Conservation (phyloP, 2,888 invertebrate genomes). For the Andrena haemorrhoa region DNA sequence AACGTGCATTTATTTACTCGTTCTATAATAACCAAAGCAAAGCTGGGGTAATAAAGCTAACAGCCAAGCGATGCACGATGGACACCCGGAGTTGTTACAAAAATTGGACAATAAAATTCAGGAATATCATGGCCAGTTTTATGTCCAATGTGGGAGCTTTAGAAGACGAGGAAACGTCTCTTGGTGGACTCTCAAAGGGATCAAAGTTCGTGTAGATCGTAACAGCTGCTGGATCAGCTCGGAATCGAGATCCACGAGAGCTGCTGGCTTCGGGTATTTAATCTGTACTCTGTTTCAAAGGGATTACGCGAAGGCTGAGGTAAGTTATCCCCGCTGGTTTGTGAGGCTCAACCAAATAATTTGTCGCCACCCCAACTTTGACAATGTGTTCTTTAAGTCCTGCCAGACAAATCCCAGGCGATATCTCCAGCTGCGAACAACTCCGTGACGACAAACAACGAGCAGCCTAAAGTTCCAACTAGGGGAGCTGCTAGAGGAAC, state of each 20-base stretch:
- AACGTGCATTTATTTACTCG: slow-evolving; percentile 12
- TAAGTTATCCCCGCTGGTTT: slow-evolving; percentile 18
- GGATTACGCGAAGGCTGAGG: slow-evolving; percentile 18
- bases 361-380: slow-evolving; percentile 3
- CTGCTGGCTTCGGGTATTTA: slow-evolving; percentile 13
- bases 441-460: background rate
- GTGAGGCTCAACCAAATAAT: slow-evolving; percentile 25
- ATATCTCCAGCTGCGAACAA: background rate
- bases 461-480: background rate
- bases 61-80: too few relatives aligned
- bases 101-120: too few relatives aligned
- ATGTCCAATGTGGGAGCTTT: background rate
- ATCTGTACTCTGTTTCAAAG: slow-evolving; percentile 22
- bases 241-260: slow-evolving; percentile 5
- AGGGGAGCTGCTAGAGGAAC: too few relatives aligned
- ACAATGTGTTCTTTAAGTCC: background rate
- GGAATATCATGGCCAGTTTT: too few relatives aligned
- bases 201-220: background rate
- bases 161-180: background rate
- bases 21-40: background rate
- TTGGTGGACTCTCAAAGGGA: background rate
- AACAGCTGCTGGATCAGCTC: background rate
- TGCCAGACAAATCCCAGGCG: background rate
- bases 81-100: too few relatives aligned
- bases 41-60: too few relatives aligned